phyloP scores from a whole-genome alignment of 2,113 vertebrate species.

The Ochotona princeps region DNA sequence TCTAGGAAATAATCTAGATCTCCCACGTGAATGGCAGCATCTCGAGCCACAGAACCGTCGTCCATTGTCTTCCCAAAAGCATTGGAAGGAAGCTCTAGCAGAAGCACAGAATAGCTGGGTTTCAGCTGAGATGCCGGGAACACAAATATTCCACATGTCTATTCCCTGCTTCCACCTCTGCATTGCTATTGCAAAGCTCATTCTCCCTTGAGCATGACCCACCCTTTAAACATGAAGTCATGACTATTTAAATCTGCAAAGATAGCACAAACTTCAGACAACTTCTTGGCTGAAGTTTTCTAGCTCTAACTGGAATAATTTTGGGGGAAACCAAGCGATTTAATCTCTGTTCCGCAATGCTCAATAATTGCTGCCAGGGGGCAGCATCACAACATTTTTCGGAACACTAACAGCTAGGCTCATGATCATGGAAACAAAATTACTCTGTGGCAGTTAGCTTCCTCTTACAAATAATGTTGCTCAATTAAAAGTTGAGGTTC shows the following conservation, averaged over 20 bases:
- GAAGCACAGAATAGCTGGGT: too few relatives aligned
- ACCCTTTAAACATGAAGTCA: not conserved
- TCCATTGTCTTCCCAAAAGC: too few relatives aligned
- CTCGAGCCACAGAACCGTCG: too few relatives aligned
- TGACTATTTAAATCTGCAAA: not conserved
- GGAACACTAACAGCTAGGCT: not conserved
- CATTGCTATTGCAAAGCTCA: not conserved
- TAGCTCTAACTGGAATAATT: too few relatives aligned
- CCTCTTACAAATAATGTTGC: not conserved
- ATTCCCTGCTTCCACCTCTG: not conserved
- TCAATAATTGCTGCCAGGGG: constrained; percentile 11
- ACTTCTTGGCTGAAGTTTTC: not conserved
- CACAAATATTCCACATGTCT: not conserved
- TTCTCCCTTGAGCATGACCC: not conserved
- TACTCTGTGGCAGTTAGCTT: not conserved
- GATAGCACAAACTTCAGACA: not conserved
- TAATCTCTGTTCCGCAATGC: not conserved
- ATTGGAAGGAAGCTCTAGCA: too few relatives aligned
- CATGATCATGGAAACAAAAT: not conserved
- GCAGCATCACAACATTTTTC: constrained; percentile 22
- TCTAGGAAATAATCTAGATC: too few relatives aligned
- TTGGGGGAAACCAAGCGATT: not conserved
- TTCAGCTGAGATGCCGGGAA: too few relatives aligned
- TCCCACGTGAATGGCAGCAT: too few relatives aligned
- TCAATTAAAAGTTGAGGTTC: not conserved